Percentiles rank a stretch among this genome's conserved stretches.
These are phyloP conservation scores for Imbricaverruca yamaguchii DNA, from an alignment of 2,888 invertebrate species.

Conservation along the genomic window DNA sequence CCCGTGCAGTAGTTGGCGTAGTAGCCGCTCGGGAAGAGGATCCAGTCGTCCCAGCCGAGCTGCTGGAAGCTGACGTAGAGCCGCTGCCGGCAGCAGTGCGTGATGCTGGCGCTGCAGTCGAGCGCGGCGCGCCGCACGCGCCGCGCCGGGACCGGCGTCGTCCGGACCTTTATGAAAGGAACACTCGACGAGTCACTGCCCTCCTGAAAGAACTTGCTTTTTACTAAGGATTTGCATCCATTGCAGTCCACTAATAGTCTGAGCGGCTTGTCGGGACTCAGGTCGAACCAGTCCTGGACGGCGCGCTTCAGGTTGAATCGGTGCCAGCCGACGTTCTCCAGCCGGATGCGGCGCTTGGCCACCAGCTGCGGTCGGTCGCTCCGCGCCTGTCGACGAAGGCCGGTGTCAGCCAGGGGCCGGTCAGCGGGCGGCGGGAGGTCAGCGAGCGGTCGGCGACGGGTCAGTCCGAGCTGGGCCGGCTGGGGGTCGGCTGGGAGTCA, in stretches of 20 bases:
- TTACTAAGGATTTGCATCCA: conserved; percentile 37
- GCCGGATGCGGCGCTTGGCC: conserved; percentile 51
- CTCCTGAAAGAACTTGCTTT: conserved; percentile 52
- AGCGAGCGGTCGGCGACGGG: no score
- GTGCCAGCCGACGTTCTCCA: conserved; percentile 70
- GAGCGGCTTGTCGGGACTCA: conserved; percentile 49
- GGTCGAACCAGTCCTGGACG: conserved; percentile 60
- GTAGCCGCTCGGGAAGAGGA: conserved; percentile 81
- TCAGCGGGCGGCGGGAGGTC: no score
- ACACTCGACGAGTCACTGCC: conserved; percentile 47
- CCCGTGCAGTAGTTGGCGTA: conserved; percentile 91
- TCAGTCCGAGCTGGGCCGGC: no score
- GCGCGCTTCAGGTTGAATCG: conserved; percentile 73
- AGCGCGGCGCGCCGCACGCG: conserved; percentile 71
- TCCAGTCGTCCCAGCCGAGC: conserved; percentile 92
- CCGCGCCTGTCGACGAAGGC: not conserved
- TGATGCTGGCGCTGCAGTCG: conserved; percentile 63
- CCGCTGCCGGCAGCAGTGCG: conserved; percentile 78
- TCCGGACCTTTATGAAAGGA: conserved; percentile 74
- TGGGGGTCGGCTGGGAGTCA: no score
- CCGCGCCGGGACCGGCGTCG: conserved; percentile 59
- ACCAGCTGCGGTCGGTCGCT: conserved; percentile 43
- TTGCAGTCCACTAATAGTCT: conserved; percentile 58
- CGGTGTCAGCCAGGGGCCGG: no score
- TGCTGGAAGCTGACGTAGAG: conserved; percentile 87